A percentile compares a stretch with the other conserved stretches of the same genome.
Evolutionary conservation across 2,888 invertebrate genomes (phyloP).

Genomic region (Apeira syringaria): DNA sequence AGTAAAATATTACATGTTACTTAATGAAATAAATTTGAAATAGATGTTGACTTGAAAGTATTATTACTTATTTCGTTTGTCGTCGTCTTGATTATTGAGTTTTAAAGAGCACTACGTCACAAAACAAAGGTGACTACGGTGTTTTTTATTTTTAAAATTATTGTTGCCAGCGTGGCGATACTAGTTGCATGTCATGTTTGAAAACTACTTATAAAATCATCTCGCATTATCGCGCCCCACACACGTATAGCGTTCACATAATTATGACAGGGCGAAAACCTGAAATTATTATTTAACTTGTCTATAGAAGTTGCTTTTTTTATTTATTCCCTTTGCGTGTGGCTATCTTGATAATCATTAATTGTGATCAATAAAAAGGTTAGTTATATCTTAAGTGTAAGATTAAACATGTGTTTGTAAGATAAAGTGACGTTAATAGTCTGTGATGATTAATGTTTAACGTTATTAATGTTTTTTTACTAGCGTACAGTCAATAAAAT

Average conservation of each 20-base stretch:
- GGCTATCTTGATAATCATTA: conserved; percentile 9
- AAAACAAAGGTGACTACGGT: too few species aligned
- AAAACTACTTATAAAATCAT: conserved; percentile 17
- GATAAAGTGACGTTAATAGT: conserved; percentile 7
- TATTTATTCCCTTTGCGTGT: conserved; percentile 9
- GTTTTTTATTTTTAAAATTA: too few species aligned
- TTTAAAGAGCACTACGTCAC: too few species aligned
- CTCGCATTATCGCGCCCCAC: conserved; percentile 9
- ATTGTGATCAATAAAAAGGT: conserved; percentile 10
- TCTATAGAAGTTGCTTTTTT: conserved; percentile 9
- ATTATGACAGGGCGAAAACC: conserved; percentile 17
- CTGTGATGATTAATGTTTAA: neutral
- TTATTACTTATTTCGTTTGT: too few species aligned
- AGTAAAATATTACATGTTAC: too few species aligned
- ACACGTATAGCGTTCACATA: conserved; percentile 13
- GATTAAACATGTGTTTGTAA: conserved; percentile 3
- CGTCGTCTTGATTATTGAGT: too few species aligned
- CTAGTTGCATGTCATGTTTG: too few species aligned
- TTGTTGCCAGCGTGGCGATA: too few species aligned
- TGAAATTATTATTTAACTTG: conserved; percentile 8
- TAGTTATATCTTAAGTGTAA: conserved; percentile 9
- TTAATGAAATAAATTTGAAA: too few species aligned
- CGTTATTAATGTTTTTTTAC: neutral
- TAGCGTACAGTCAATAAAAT: conserved; percentile 1
- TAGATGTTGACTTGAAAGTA: too few species aligned